Percentiles rank a stretch among this genome's conserved stretches.
phyloP scores from a whole-genome alignment of 2,797 vertebrate genomes.

The Danio kyathit region DNA sequence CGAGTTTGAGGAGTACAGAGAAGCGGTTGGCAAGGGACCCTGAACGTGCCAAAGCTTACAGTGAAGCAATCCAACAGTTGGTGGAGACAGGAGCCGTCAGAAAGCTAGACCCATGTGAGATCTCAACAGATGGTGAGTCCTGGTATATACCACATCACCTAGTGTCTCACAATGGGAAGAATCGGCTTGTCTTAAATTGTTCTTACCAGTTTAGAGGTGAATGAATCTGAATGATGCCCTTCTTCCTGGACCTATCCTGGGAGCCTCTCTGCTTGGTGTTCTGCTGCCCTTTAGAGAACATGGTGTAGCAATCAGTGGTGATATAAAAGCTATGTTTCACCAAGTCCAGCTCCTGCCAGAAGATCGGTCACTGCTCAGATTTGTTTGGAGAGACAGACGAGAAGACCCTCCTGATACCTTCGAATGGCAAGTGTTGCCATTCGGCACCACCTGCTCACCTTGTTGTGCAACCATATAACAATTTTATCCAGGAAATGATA shows the following conservation, averaged over 20 bases:
- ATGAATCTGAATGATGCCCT: slow-evolving; percentile 18
- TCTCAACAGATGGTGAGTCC: fast-evolving
- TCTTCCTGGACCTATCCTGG: background rate
- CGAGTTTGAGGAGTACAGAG: background rate
- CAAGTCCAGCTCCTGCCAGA: slow-evolving; percentile 31
- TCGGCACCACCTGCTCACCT: no score
- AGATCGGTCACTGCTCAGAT: slow-evolving; percentile 26
- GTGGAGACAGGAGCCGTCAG: background rate
- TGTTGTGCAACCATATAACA: no score
- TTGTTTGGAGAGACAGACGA: slow-evolving; percentile 29
- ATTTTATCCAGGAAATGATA: no score
- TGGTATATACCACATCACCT: slow-evolving; percentile 36
- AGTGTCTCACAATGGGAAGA: slow-evolving; percentile 3
- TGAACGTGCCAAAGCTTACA: background rate
- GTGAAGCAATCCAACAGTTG: background rate
- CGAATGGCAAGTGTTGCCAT: no score
- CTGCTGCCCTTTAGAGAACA: no score
- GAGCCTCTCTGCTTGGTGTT: background rate
- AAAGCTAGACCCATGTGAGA: background rate
- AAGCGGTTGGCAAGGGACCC: background rate
- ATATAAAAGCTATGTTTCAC: slow-evolving; percentile 47
- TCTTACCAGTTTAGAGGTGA: slow-evolving; percentile 1
- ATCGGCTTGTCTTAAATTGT: slow-evolving; percentile 17
- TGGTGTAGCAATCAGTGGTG: slow-evolving; percentile 33
- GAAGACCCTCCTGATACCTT: background rate